Evolutionary conservation across 2,888 invertebrate genomes (phyloP), one percentile per base, ranked within the genome.

Genomic region (Euproctis similis): DNA sequence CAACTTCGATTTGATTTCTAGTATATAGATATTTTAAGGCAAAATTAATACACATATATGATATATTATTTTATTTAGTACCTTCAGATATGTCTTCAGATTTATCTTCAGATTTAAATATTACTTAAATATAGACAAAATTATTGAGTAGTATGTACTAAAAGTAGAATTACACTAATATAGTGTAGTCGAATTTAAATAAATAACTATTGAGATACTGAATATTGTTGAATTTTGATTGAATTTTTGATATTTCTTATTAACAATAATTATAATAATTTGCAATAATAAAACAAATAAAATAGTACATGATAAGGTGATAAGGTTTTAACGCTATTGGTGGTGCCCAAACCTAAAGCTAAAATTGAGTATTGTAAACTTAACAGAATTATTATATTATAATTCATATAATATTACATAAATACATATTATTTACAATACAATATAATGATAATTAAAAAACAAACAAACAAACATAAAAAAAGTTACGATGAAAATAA

Each of bases 331-430:
- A 53, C 31, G 42, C 52, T 63, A 64, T 62, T 65, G 62, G 65
- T 65, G 72, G 64, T 69, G 56, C 58, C 51, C 51, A 54, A 55
- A 40, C 44, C 55, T 66, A 69, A 62, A 35, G 44, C 59, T 68
- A 68, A 35, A 27, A 42, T 64, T 78, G 80, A 81, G 81, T 80
- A 81, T 80, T 81, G 59, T 55, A 66, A 67, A 59, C 66, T 68
- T 77, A 74, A 45, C 39, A 59, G 45, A n/a, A n/a, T n/a, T n/a
- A n/a, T n/a, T n/a, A n/a, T n/a, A n/a, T n/a, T n/a, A n/a, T 64
- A 70, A 62, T 53, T 59, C 48, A 54, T 47, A 47, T 65, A 69
- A 67, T 70, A 67, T 64, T 66, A 65, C 45, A 25, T 26, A 53
- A 67, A 64, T 66, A 65, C 45, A 25, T 26, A 53, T 52, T 74